phyloP scores from a whole-genome alignment of 2,113 vertebrate species.

The Sterrhoptilus dennistouni region DNA sequence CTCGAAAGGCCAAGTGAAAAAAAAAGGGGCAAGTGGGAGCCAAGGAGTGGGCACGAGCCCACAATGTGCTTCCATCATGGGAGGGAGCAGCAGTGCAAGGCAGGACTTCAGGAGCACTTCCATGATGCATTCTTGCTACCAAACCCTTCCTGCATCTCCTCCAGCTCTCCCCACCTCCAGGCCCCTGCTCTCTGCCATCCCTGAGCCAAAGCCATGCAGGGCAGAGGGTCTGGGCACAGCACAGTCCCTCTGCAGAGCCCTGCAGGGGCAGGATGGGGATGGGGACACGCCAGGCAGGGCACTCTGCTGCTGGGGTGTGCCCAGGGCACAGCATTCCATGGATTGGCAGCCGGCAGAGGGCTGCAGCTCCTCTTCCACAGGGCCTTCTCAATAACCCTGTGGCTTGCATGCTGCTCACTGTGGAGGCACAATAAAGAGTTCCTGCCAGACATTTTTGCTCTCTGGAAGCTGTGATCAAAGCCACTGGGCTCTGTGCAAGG shows the following conservation, averaged over 20 bases:
- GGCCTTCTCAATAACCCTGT: background rate
- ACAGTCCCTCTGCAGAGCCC: background rate
- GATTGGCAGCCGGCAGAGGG: background rate
- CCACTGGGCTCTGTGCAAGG: accelerated
- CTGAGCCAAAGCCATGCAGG: accelerated
- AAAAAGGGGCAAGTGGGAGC: background rate
- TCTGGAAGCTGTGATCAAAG: background rate
- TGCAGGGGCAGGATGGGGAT: background rate
- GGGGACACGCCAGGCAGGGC: background rate
- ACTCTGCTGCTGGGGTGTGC: background rate
- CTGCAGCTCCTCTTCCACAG: slow-evolving; percentile 5
- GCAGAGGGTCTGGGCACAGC: background rate
- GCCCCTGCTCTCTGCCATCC: background rate
- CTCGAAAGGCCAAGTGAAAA: background rate
- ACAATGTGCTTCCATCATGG: accelerated
- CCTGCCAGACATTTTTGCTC: background rate
- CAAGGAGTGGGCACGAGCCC: accelerated
- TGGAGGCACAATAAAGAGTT: background rate
- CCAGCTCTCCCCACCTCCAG: background rate
- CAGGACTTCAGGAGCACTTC: background rate
- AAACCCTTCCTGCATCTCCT: background rate
- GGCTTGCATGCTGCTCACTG: background rate
- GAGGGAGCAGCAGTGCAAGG: background rate
- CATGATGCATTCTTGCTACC: background rate
- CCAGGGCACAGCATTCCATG: background rate